Percentiles rank a stretch among this genome's conserved stretches.
phyloP scores from a whole-genome alignment of 2,888 invertebrate genomes.

The Nemoura dubitans region DNA sequence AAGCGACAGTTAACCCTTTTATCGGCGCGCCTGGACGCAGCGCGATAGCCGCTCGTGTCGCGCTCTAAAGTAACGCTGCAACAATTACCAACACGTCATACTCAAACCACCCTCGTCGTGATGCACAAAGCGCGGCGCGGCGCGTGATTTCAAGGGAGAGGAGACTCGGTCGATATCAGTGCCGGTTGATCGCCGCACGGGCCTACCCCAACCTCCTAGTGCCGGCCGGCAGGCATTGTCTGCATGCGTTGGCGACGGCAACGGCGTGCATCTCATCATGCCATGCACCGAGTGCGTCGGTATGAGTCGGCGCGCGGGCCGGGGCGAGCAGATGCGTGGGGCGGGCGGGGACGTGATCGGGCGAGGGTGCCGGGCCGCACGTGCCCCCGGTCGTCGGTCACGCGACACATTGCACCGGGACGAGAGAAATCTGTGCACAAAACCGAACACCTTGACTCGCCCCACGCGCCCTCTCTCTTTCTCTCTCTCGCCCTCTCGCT shows the following conservation, averaged over 20 bases:
- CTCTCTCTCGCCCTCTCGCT: background rate
- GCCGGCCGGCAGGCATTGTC: too few species aligned
- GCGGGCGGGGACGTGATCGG: slow-evolving; percentile 36
- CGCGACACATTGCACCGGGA: slow-evolving; percentile 35
- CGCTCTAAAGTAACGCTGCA: background rate
- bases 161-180: background rate
- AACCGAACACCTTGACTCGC: slow-evolving; percentile 34
- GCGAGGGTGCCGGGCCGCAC: slow-evolving; percentile 34
- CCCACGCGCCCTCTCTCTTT: background rate
- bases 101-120: background rate
- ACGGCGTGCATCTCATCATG: slow-evolving; percentile 19
- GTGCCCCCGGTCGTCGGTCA: slow-evolving; percentile 26
- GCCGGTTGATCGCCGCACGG: background rate
- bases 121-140: background rate
- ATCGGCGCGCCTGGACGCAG: background rate
- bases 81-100: background rate
- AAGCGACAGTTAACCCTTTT: background rate
- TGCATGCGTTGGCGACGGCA: too few species aligned
- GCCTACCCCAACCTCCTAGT: slow-evolving; percentile 28
- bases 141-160: background rate
- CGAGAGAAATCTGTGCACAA: slow-evolving; percentile 36
- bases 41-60: background rate
- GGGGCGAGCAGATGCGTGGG: slow-evolving; percentile 46
- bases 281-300: slow-evolving; percentile 23
- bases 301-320: slow-evolving; percentile 23